These are phyloP conservation scores for Argyra leucocephala DNA, from an alignment of 2,888 invertebrate genomes.

Conservation along the genomic window DNA sequence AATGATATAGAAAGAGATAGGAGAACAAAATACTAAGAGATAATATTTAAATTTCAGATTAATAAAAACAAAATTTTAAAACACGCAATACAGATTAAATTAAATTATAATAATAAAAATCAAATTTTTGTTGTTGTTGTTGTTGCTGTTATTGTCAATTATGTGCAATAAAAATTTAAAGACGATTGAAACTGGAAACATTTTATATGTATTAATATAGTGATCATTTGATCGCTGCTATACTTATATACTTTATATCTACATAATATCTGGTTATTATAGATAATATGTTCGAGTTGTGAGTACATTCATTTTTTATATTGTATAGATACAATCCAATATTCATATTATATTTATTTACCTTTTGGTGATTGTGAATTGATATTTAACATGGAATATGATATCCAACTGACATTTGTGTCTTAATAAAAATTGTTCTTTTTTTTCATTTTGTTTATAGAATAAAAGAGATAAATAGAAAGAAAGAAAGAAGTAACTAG, in stretches of 20 bases:
- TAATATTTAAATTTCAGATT: too few species aligned
- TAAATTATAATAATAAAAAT: background rate
- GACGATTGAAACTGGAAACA: background rate
- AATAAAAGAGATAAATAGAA: background rate
- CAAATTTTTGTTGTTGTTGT: too few species aligned
- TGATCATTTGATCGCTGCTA: too few species aligned
- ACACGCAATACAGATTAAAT: conserved; percentile 6
- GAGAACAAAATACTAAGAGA: too few species aligned
- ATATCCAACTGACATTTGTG: background rate
- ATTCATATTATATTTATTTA: background rate
- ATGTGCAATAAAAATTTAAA: background rate
- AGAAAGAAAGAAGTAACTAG: background rate
- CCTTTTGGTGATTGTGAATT: background rate
- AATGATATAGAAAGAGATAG: too few species aligned
- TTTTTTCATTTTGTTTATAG: background rate
- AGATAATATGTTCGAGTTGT: too few species aligned
- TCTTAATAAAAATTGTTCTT: background rate
- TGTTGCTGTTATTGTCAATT: background rate
- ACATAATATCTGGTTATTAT: background rate
- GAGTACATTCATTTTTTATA: too few species aligned
- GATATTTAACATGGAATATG: background rate
- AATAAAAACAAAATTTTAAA: background rate
- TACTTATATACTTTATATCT: background rate
- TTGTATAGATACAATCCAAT: too few species aligned
- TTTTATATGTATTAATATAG: background rate